Conservation (phyloP, 30 jellyfish, hydroid and myxozoan genomes). For the Aurelia aurita region DNA sequence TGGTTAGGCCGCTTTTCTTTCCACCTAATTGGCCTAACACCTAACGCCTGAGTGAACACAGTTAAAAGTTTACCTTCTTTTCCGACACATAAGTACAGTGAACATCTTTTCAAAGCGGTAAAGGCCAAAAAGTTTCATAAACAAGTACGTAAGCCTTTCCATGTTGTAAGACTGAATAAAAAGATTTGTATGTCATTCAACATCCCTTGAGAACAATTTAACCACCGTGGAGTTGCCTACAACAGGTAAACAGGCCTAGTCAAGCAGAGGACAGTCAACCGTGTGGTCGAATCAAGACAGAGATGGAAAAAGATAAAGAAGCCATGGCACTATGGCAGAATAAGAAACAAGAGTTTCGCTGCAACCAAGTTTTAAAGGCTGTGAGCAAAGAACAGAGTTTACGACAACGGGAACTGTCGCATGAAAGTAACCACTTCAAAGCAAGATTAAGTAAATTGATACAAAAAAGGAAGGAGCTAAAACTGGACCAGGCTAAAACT, state of each 20-base stretch:
- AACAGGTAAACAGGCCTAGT: no score
- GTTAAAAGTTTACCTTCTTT: no score
- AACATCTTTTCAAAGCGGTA: no score
- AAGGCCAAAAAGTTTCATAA: no score
- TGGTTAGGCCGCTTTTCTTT: slow-evolving; percentile 14
- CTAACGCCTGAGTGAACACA: no score
- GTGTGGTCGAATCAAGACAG: no score
- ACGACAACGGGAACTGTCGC: slow-evolving; percentile 60
- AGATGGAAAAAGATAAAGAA: slow-evolving; percentile 41
- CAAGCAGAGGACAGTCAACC: no score
- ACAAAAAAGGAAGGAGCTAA: slow-evolving; percentile 60
- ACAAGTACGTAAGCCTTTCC: slow-evolving; percentile 4
- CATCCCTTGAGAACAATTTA: no score
- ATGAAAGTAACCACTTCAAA: slow-evolving; percentile 58
- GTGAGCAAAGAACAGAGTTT: slow-evolving; percentile 61
- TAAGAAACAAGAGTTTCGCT: slow-evolving; percentile 71
- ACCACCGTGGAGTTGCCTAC: no score
- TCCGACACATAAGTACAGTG: no score
- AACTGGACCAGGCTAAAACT: slow-evolving; percentile 54
- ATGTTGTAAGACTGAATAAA: background rate
- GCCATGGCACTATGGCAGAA: slow-evolving; percentile 60
- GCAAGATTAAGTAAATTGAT: slow-evolving; percentile 28
- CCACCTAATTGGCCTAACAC: slow-evolving; percentile 17
- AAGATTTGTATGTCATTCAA: background rate
- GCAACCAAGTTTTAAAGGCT: slow-evolving; percentile 54